These are phyloP conservation scores for Yoshiicerus persimilis DNA, from an alignment of 1,140 invertebrate genomes.

Conservation along the genomic window DNA sequence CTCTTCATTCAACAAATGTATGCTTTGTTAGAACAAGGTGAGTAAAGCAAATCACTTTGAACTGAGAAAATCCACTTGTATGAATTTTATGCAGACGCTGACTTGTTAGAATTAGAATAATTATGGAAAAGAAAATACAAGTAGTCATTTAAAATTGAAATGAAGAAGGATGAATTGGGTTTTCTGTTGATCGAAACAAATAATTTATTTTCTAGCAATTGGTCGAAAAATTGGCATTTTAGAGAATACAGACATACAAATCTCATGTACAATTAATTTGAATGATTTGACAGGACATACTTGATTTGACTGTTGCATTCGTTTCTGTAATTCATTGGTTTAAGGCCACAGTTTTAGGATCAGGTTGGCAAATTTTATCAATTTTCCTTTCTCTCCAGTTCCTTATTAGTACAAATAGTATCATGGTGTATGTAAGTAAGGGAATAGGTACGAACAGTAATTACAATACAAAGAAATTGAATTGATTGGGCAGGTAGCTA, in stretches of 20 bases:
- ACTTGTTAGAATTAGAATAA: neutral
- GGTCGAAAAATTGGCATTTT: slow-evolving; percentile 11
- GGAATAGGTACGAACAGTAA: neutral
- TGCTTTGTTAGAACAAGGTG: neutral
- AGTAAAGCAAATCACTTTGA: neutral
- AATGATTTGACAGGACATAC: neutral
- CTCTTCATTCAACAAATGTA: too few species aligned
- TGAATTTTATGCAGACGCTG: neutral
- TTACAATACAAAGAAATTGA: neutral
- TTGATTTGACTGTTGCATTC: neutral
- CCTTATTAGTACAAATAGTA: neutral
- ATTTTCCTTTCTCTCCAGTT: neutral
- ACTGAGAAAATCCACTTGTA: neutral
- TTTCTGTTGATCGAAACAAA: neutral
- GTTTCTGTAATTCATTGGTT: slow-evolving; percentile 2
- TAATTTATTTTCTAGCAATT: neutral
- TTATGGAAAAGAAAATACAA: neutral
- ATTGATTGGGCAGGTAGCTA: neutral
- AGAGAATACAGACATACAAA: neutral
- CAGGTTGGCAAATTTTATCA: neutral
- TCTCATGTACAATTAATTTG: neutral
- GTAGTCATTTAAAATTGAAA: neutral
- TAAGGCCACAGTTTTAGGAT: slow-evolving; percentile 36
- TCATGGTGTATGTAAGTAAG: too few species aligned
- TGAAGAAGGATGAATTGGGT: neutral